Conservation (phyloP, 2,888 invertebrate genomes). For the Patella depressa region DNA sequence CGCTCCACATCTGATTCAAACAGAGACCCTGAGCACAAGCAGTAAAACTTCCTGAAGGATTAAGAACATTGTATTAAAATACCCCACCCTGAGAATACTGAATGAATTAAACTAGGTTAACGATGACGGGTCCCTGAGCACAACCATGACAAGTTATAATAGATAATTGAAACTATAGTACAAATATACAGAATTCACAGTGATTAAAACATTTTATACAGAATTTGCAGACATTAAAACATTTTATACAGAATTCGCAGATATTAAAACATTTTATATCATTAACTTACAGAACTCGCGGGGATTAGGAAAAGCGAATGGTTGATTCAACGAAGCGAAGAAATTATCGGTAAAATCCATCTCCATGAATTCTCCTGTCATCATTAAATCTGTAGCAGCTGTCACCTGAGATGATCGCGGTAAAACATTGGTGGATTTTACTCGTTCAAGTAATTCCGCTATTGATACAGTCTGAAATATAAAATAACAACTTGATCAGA, state of each 20-base stretch:
- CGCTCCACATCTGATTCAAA: too few species aligned
- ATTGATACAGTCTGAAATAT: conserved; percentile 27
- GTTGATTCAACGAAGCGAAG: conserved; percentile 75
- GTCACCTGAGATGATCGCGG: conserved; percentile 37
- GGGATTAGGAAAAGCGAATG: conserved; percentile 96
- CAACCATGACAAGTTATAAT: too few species aligned
- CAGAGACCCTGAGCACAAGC: too few species aligned
- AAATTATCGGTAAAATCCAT: conserved; percentile 72
- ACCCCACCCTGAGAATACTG: too few species aligned
- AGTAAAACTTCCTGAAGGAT: too few species aligned
- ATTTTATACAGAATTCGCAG: background rate
- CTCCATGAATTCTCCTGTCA: conserved; percentile 56
- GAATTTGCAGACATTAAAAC: background rate
- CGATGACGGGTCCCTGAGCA: too few species aligned
- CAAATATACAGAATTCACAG: too few species aligned
- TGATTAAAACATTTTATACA: background rate
- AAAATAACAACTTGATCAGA: background rate
- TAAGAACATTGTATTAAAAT: too few species aligned
- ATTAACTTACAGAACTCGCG: conserved; percentile 88
- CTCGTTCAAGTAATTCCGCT: conserved; percentile 48
- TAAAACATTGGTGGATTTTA: conserved; percentile 42
- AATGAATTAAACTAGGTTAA: too few species aligned
- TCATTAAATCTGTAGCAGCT: conserved; percentile 53
- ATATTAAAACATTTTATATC: conserved; percentile 6
- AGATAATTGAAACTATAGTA: too few species aligned